These are phyloP conservation scores for Sicus ferrugineus DNA, from an alignment of 2,888 invertebrate species.

Conservation along the genomic window DNA sequence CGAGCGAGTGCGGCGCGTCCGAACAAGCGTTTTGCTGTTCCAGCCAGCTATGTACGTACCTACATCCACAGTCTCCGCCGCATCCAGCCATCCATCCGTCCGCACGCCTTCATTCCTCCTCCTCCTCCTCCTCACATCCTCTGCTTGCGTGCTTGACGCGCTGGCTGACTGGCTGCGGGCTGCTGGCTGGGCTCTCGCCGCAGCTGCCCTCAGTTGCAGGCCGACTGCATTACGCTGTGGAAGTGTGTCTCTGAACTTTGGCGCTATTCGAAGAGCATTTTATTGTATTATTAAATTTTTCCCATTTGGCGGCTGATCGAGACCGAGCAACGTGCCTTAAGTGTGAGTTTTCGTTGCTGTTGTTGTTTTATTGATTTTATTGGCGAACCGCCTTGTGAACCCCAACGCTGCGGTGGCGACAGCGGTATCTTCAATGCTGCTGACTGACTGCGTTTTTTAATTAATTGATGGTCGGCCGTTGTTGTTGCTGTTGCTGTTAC, in stretches of 20 bases:
- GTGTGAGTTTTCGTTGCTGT: conserved; percentile 18
- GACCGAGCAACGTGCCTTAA: conserved; percentile 3
- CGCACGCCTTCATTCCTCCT: background rate
- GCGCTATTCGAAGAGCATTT: background rate
- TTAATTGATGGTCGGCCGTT: background rate
- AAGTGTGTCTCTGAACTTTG: conserved; percentile 41
- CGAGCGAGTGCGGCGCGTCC: conserved; percentile 21
- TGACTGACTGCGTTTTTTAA: conserved; percentile 12
- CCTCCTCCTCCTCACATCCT: conserved; percentile 9
- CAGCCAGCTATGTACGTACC: background rate
- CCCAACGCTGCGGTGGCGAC: background rate
- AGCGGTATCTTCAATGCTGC: background rate
- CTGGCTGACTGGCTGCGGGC: conserved; percentile 1
- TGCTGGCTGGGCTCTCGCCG: conserved; percentile 24
- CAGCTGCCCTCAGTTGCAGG: conserved; percentile 56
- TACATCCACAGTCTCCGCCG: conserved; percentile 23
- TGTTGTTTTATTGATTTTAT: conserved; percentile 22
- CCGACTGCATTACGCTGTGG: conserved; percentile 63
- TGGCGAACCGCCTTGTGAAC: conserved; percentile 6
- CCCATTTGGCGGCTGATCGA: conserved; percentile 2
- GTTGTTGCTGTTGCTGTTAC: background rate
- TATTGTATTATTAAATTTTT: conserved; percentile 2
- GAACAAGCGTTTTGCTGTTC: conserved; percentile 31
- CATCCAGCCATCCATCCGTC: conserved; percentile 23
- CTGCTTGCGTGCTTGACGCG: background rate